These are phyloP conservation scores for Ibycter americanus DNA, from an alignment of 2,797 vertebrate species.

Conservation along the genomic window DNA sequence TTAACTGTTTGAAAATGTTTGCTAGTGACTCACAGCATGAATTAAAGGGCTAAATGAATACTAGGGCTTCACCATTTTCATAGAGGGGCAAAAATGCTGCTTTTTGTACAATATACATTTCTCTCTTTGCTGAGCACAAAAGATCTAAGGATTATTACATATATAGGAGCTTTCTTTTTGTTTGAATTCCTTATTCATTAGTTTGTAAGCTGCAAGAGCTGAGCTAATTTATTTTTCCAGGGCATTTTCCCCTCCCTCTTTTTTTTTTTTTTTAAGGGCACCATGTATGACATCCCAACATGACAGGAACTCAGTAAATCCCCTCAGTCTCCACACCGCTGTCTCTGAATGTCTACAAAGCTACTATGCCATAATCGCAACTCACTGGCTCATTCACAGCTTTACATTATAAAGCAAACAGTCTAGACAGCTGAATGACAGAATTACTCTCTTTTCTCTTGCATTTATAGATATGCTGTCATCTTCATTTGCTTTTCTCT, in stretches of 20 bases:
- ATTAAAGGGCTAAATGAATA: slow-evolving; percentile 14
- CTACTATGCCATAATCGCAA: slow-evolving; percentile 65
- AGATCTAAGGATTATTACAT: slow-evolving; percentile 25
- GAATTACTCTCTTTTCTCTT: slow-evolving; percentile 73
- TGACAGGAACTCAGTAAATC: slow-evolving; percentile 81
- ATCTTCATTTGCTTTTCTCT: slow-evolving; percentile 73
- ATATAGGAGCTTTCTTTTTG: slow-evolving; percentile 13
- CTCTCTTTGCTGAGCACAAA: slow-evolving; percentile 35
- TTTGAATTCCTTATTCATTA: slow-evolving; percentile 61
- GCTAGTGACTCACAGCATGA: neutral
- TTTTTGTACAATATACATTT: neutral
- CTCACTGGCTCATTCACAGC: slow-evolving; percentile 73
- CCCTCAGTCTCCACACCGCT: slow-evolving; percentile 73
- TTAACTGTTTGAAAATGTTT: slow-evolving; percentile 8
- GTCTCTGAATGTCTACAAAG: slow-evolving; percentile 79
- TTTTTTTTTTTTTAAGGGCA: slow-evolving; percentile 59
- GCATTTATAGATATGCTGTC: slow-evolving; percentile 74
- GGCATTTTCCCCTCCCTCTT: slow-evolving; percentile 52
- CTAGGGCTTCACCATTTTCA: neutral
- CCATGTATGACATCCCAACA: slow-evolving; percentile 63
- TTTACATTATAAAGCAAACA: slow-evolving; percentile 82
- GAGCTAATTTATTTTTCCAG: slow-evolving; percentile 71
- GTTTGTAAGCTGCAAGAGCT: slow-evolving; percentile 64
- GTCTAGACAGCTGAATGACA: slow-evolving; percentile 82
- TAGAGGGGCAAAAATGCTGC: neutral